Conservation (phyloP, 1,140 invertebrate species). For the Leptinotarsa texana region DNA sequence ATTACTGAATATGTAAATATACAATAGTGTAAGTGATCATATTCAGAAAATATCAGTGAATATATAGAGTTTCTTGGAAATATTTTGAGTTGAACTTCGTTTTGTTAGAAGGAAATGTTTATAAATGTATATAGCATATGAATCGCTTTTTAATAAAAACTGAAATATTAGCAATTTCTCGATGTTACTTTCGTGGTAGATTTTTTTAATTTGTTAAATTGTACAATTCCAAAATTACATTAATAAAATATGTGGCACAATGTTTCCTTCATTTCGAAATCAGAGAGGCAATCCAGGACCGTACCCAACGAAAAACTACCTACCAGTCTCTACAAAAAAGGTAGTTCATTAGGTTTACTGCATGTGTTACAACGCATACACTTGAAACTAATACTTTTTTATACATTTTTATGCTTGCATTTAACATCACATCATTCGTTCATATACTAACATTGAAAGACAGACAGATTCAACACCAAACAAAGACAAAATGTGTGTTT, state of each 20-base stretch:
- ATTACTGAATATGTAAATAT: slow-evolving; percentile 4
- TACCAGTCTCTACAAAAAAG: background rate
- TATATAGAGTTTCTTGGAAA: background rate
- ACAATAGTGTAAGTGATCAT: slow-evolving; percentile 8
- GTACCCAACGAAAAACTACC: background rate
- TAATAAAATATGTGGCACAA: slow-evolving; percentile 27
- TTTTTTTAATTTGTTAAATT: slow-evolving; percentile 28
- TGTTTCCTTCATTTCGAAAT: slow-evolving; percentile 7
- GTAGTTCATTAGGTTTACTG: background rate
- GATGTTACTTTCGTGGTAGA: slow-evolving; percentile 7
- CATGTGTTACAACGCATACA: background rate
- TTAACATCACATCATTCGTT: slow-evolving; percentile 17
- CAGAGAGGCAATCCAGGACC: background rate
- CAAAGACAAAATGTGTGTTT: background rate
- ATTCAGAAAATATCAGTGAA: slow-evolving; percentile 4
- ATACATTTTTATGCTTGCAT: slow-evolving; percentile 21
- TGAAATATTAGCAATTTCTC: slow-evolving; percentile 16
- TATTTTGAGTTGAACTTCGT: slow-evolving; percentile 13
- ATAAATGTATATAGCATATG: slow-evolving; percentile 25
- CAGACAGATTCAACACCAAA: slow-evolving; percentile 25
- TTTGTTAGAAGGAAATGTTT: slow-evolving; percentile 22
- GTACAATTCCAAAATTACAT: slow-evolving; percentile 22
- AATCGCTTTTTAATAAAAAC: slow-evolving; percentile 13
- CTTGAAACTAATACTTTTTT: slow-evolving; percentile 17
- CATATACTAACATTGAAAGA: slow-evolving; percentile 16